Percentiles rank a stretch among this genome's conserved stretches.
Evolutionary conservation across 2,888 invertebrate genomes (phyloP).

Genomic region (Laspeyria flexula): DNA sequence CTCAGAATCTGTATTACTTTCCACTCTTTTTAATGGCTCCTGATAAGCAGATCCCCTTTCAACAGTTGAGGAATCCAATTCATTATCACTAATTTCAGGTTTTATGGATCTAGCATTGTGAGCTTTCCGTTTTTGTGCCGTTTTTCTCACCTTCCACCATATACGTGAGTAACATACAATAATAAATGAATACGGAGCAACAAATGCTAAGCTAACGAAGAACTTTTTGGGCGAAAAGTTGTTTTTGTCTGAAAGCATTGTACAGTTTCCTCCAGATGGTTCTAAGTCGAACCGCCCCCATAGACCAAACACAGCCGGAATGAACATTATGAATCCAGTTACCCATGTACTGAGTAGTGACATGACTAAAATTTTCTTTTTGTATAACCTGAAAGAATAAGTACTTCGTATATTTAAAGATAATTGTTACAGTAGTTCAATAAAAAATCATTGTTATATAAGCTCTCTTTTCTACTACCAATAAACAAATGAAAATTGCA

Average conservation of each 20-base stretch:
- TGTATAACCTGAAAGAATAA: conserved; percentile 90
- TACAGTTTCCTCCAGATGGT: conserved; percentile 90
- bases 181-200: conserved; percentile 93
- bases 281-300: conserved; percentile 94
- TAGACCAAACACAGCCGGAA: conserved; percentile 89
- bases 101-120: conserved; percentile 64
- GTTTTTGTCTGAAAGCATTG: conserved; percentile 89
- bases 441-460: too few species aligned
- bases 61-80: conserved; percentile 7
- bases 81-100: conserved; percentile 27
- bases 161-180: conserved; percentile 93
- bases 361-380: conserved; percentile 86
- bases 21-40: neutral
- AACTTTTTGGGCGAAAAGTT: conserved; percentile 90
- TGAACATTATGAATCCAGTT: conserved; percentile 88
- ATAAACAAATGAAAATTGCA: too few species aligned
- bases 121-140: conserved; percentile 82
- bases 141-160: conserved; percentile 91
- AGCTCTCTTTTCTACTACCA: too few species aligned
- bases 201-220: conserved; percentile 92
- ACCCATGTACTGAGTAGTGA: conserved; percentile 92
- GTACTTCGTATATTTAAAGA: too few species aligned
- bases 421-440: too few species aligned
- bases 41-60: neutral
- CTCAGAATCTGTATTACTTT: conserved; percentile 5